Base-by-base conservation (phyloP, 2,888 invertebrate species). In the Parascotia fuliginaria region DNA sequence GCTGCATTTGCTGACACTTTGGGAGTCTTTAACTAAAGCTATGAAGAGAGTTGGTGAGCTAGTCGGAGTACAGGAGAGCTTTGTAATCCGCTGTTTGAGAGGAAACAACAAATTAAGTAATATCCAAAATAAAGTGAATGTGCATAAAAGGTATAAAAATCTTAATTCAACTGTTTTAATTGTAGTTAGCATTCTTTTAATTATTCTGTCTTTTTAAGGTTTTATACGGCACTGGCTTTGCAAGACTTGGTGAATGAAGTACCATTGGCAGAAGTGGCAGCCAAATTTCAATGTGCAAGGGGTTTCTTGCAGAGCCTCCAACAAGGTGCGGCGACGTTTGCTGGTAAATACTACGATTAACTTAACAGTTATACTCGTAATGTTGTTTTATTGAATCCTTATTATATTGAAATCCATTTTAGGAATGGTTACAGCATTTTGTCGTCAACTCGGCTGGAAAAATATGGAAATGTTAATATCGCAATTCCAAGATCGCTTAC, bases 381-480 rank as follows among this genome's bases (percentile, higher is more conserved):
- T 5, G n/a, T 6, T 5, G 12, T 11, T 36, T 11, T n/a, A 36
- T 19, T 19, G 19, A 2, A 12, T 12, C 3, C 7, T 22, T 6
- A 37, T n/a, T 4, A 31, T 12, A 28, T 37, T 0, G 0, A 16
- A 22, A 43, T 28, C 40, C 47, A 22, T 75, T 84, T 72, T 65
- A 96, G 98, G 98, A 46, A 99, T 99, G 96, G 97, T 99, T 0
- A 98, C 98, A 2, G 95, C 97, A n/a, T 99, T 99, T 89, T 98
- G 98, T 83, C 95, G 94, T 57, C 96, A 98, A 43, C 89, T 99
- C 9, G 97, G 98, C 15, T 99, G 99, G 99, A 94, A 94, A 60
- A 97, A 96, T 78, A 93, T 99, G 74, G 97, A 98, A 81, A 91
- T 98, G 60, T 92, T 99, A 31, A 94, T 99, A 32, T 95, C 96